Base-by-base conservation (phyloP, 1,140 invertebrate genomes). In the Drosophila leontia region DNA sequence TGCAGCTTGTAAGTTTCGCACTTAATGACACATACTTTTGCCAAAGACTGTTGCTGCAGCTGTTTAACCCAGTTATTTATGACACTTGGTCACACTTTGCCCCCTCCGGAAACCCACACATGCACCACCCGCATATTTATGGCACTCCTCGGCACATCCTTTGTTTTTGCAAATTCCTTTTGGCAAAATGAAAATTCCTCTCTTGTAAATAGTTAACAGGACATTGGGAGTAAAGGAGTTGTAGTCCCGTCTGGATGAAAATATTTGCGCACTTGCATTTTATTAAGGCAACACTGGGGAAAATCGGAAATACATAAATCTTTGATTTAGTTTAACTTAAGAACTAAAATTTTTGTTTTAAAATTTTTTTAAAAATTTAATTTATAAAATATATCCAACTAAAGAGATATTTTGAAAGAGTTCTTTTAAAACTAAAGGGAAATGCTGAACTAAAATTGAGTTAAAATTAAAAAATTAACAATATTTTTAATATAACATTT, bases 111-210 rank as follows among this genome's bases (percentile, higher is more conserved):
- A 29, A n/a, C 55, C 57, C 35, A 19, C 34, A 35, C 41, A 48
- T 23, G 45, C 42, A 32, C 32, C 42, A 32, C 35, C 19, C 57
- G 35, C 29, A 26, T 65, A 41, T 37, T 29, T 67, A 57, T 51
- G 34, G 34, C 39, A 53, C 39, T 56, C 53, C 45, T 48, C 3
- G 7, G 23, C 17, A 42, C 34, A 42, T 32, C 39, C 45, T 62
- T 82, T 87, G 83, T 87, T 87, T 83, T 87, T 77, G 58, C 56
- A 80, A 82, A 87, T 80, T 84, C 80, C 85, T 82, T 78, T 80
- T 84, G 84, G 84, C 74, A 84, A 87, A 88, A 87, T 87, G 84
- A 88, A 80, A 88, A 87, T 87, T 87, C 85, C 78, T 84, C 78
- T 63, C 62, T 44, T 60, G 63, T 67, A 77, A 83, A 83, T 71